Conservation (phyloP, 2,888 invertebrate genomes). For the Temnothorax rugatulus region DNA sequence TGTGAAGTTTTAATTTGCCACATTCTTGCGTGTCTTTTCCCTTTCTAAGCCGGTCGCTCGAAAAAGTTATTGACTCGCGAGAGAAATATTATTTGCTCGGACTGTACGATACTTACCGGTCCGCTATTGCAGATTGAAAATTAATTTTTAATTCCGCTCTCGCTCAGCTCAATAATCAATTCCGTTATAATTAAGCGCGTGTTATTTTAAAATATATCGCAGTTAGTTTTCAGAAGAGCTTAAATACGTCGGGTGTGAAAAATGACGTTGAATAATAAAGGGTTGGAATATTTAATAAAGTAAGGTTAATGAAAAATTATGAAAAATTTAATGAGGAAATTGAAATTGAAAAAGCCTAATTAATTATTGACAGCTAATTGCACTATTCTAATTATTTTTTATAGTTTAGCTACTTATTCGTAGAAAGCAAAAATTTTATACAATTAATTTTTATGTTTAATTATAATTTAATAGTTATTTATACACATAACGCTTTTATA, state of each 20-base stretch:
- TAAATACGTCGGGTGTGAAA: background rate
- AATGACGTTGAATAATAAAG: constrained; percentile 2
- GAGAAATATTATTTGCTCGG: constrained; percentile 37
- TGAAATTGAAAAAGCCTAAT: background rate
- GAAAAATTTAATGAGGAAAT: background rate
- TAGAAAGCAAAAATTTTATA: background rate
- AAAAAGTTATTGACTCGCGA: constrained; percentile 33
- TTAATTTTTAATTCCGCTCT: constrained; percentile 48
- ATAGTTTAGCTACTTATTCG: background rate
- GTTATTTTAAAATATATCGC: constrained; percentile 48
- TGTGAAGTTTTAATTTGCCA: background rate
- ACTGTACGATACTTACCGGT: background rate
- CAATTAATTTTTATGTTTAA: background rate
- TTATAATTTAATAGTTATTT: background rate
- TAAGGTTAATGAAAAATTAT: background rate
- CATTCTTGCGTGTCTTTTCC: background rate
- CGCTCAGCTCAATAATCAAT: constrained; percentile 30
- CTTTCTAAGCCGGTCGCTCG: background rate
- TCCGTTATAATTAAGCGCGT: constrained; percentile 38
- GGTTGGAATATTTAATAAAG: constrained; percentile 2
- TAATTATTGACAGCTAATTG: background rate
- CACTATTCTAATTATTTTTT: background rate
- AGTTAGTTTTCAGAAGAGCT: constrained; percentile 16
- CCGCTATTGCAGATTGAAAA: constrained; percentile 45
- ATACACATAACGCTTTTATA: background rate